Base-by-base conservation (phyloP, 2,888 invertebrate genomes). In the Anarsia innoxiella region DNA sequence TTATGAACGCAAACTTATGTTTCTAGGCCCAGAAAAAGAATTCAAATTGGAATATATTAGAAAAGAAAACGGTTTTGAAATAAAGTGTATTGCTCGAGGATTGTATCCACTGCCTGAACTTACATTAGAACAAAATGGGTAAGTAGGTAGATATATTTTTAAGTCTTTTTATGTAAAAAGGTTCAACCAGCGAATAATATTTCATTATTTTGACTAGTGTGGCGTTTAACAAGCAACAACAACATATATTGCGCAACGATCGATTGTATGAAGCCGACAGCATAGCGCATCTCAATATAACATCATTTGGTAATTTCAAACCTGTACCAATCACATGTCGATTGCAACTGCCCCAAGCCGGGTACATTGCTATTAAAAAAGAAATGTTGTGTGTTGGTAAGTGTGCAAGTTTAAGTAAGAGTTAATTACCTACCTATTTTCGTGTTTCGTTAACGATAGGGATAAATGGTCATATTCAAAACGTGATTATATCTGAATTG, bases 281-380 rank as follows among this genome's bases (percentile, higher is more conserved):
- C 11, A 26, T 16, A 13, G 53, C 58, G 23, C 26, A 26, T 1
- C 23, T 57, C 8, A 14, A 9, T 8, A 10, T 25, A n/a, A 2
- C 31, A 1, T 8, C 19, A 3, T 8, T 8, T 12, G 8, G 23
- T 5, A 13, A 13, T 10, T 13, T 8, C 10, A 14, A 19, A 10
- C 14, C 14, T 1, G 25, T 14, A 8, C 33, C 13, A 23, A 25
- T 60, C 23, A 50, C 55, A n/a, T 68, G 68, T 34, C 56, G 66
- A 3, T 45, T 68, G 32, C 40, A 36, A 15, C 47, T 68, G 11
- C 56, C 57, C 2, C 56, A 44, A 12, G 60, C 60, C 3, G 64
- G 59, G 19, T 67, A 68, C 40, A 53, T 55, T 1, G 66, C 56
- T 26, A 59, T 66, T 27, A 62, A 51, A 23, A 60, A 53, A 37